Evolutionary conservation across 2,797 vertebrate species (phyloP).

Genomic region (Synanceia verrucosa): DNA sequence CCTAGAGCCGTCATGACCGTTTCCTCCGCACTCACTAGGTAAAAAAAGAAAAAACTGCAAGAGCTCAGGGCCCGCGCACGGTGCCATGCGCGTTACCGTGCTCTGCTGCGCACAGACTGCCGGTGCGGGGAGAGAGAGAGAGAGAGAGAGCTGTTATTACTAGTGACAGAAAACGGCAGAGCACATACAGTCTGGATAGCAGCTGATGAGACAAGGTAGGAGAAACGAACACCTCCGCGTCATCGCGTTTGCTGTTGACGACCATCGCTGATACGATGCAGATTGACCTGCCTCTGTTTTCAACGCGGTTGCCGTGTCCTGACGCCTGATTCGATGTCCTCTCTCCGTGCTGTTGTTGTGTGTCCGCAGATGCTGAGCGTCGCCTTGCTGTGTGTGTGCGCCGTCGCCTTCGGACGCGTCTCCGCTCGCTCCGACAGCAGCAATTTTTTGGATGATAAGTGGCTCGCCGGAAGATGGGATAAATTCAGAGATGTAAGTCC

Average conservation of each 20-base stretch:
- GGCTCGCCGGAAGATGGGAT: conserved; percentile 94
- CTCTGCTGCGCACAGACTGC: conserved; percentile 66
- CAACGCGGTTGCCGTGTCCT: conserved; percentile 20
- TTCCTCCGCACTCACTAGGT: conserved; percentile 26
- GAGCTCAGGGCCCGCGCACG: conserved; percentile 54
- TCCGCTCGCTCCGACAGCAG: conserved; percentile 88
- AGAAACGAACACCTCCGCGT: background rate
- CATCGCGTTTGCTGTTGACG: background rate
- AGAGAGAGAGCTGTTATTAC: conserved; percentile 59
- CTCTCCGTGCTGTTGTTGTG: conserved; percentile 65
- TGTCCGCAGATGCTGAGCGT: conserved; percentile 85
- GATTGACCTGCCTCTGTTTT: conserved; percentile 2
- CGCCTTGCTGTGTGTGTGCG: conserved; percentile 87
- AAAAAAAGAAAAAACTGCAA: background rate
- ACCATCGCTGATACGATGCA: background rate
- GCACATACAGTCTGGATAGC: conserved; percentile 68
- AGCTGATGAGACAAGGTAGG: conserved; percentile 79
- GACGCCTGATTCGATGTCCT: conserved; percentile 50
- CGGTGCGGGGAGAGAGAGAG: conserved; percentile 47
- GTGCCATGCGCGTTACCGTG: conserved; percentile 65
- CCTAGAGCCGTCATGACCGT: conserved; percentile 14
- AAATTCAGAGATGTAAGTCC: conserved; percentile 97
- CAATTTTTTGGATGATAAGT: conserved; percentile 97
- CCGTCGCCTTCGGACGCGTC: conserved; percentile 84
- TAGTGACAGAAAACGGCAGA: conserved; percentile 72